Evolutionary conservation across 2,888 invertebrate species (phyloP).

Genomic region (Gisinianus flammeolus): DNA sequence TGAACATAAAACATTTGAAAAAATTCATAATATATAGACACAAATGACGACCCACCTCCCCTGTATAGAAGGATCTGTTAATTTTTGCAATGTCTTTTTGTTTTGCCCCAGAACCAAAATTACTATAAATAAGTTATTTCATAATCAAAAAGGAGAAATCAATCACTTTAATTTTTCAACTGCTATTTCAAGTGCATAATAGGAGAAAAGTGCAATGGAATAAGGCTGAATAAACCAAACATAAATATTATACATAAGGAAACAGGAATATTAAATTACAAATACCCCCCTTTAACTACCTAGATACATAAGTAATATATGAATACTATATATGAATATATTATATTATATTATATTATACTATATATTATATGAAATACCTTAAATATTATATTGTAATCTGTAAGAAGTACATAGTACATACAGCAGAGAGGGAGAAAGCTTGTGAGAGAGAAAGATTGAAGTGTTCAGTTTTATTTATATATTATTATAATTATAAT

Average conservation of each 20-base stretch:
- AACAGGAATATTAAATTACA: too few species aligned
- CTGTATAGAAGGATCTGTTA: background rate
- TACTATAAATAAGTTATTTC: background rate
- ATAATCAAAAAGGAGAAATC: background rate
- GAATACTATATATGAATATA: conserved; percentile 20
- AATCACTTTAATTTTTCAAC: background rate
- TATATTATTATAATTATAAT: background rate
- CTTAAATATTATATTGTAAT: conserved; percentile 11
- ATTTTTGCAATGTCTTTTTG: background rate
- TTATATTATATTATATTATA: background rate
- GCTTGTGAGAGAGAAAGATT: conserved; percentile 36
- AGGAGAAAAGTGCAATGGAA: conserved; percentile 51
- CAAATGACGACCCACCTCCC: background rate
- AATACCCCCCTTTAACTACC: too few species aligned
- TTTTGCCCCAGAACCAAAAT: background rate
- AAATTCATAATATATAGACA: background rate
- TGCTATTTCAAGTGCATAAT: background rate
- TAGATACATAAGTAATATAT: conserved; percentile 4
- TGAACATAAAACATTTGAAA: background rate
- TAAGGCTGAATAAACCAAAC: conserved; percentile 54
- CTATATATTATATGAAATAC: background rate
- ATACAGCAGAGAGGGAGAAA: conserved; percentile 5
- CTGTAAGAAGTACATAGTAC: conserved; percentile 6
- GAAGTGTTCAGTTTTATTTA: conserved; percentile 32
- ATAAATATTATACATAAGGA: too few species aligned